Evolutionary conservation across 2,888 invertebrate genomes (phyloP).

Genomic region (Drosophila limbata): DNA sequence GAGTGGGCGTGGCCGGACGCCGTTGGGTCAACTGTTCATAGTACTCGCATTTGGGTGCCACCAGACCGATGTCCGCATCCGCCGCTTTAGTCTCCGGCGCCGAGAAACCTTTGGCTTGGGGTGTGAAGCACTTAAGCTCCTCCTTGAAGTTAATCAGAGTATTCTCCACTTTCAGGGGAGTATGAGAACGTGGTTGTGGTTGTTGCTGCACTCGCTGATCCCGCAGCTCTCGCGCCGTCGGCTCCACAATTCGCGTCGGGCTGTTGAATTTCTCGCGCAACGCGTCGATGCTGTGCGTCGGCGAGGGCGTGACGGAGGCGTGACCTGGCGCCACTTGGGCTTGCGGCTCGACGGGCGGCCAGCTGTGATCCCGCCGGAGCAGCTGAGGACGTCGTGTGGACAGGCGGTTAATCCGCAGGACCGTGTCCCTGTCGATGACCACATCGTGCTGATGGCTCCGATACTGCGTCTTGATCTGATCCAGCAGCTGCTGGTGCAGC

Average conservation of each 20-base stretch:
- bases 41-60: slow-evolving; percentile 82
- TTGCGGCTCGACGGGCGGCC: slow-evolving; percentile 78
- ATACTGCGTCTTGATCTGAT: slow-evolving; percentile 81
- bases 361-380: slow-evolving; percentile 83
- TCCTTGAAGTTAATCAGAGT: neutral
- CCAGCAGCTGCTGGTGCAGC: slow-evolving; percentile 79
- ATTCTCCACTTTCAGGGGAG: neutral
- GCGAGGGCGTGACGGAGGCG: slow-evolving; percentile 28
- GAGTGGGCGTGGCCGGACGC: slow-evolving; percentile 35
- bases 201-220: slow-evolving; percentile 34
- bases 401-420: slow-evolving; percentile 84
- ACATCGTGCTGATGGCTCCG: slow-evolving; percentile 81
- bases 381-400: slow-evolving; percentile 80
- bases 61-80: slow-evolving; percentile 81
- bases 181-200: neutral
- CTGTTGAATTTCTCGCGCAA: slow-evolving; percentile 83
- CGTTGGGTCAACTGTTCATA: slow-evolving; percentile 77
- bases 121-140: slow-evolving; percentile 33
- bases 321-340: slow-evolving; percentile 1
- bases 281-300: slow-evolving; percentile 79
- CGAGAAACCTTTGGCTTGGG: slow-evolving; percentile 71
- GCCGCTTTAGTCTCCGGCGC: slow-evolving; percentile 83
- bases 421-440: slow-evolving; percentile 84
- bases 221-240: slow-evolving; percentile 50
- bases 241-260: slow-evolving; percentile 74